Evolutionary conservation across 2,113 vertebrate genomes (phyloP), one percentile per base, ranked within the genome.

Genomic region (Saccopteryx bilineata): DNA sequence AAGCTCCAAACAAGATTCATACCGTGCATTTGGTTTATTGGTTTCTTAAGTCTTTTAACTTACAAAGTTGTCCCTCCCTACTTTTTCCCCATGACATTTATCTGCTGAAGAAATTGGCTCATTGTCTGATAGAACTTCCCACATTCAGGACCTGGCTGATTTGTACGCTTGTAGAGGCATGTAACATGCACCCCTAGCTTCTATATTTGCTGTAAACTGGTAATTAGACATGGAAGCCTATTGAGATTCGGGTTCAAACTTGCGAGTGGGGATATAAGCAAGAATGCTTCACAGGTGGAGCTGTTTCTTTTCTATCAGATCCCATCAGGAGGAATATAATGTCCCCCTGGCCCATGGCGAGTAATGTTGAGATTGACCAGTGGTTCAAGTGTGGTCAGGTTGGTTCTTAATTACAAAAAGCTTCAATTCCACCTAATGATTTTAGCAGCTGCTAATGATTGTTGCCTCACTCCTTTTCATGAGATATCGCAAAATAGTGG

Each of bases 1-100:
- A 63, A 84, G 52, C 65, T 93, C 60, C 88, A 92, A 88, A 90
- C 15, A 93, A 83, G 75, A 10, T 61, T 94, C 31, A 66, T 7
- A 88, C 13, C 21, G 18, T 79, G 31, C 1, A 92, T 52, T 91
- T 91, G 31, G 24, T 71, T 93, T 87, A 80, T 1, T 68, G 15
- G 61, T 66, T 46, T 83, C 75, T 56, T 86, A 58, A n/a, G 5
- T 3, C n/a, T 87, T 72, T 83, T 89, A 79, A 54, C 26, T 65
- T 75, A 23, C 24, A 91, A 83, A 56, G 17, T 31, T 75, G 11
- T 6, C 4, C 26, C 12, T n/a, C 11, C 9, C 63, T 39, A 24
- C 11, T 33, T 95, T 75, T 92, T 71, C 10, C 63, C 74, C 56
- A 19, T 39, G 50, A 63, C 2, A 18, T 52, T 71, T 87, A 69